Percentiles rank a stretch among this genome's conserved stretches.
Conservation (phyloP, 1,140 invertebrate genomes). For the Meloidogyne exigua region DNA sequence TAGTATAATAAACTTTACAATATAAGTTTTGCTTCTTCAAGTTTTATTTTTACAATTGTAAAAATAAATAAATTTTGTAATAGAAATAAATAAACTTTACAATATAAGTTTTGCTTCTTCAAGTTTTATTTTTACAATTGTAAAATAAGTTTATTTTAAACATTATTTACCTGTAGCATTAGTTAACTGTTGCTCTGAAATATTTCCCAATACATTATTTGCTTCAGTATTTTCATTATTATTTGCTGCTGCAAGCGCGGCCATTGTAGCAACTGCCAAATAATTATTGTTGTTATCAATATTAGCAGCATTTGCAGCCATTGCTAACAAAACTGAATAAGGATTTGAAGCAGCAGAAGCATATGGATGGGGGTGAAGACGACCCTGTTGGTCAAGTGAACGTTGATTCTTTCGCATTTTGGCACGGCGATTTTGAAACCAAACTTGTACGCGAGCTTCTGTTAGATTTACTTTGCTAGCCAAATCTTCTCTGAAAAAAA, state of each 20-base stretch:
- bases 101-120: no score
- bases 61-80: no score
- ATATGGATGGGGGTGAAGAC: background rate
- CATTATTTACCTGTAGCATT: background rate
- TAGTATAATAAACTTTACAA: no score
- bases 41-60: no score
- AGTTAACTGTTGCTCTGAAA: background rate
- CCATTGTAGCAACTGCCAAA: background rate
- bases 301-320: background rate
- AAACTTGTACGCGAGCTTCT: conserved; percentile 93
- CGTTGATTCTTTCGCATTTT: conserved; percentile 18
- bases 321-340: background rate
- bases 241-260: background rate
- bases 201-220: background rate
- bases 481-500: conserved; percentile 79
- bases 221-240: background rate
- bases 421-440: conserved; percentile 37
- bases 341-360: background rate
- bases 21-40: no score
- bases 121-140: no score
- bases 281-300: background rate
- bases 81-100: no score
- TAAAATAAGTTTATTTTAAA: no score
- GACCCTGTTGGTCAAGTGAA: conserved; percentile 3
- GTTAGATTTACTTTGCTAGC: conserved; percentile 96